These are phyloP conservation scores for Phyllotis vaccarum DNA, from an alignment of 2,797 vertebrate genomes.

Conservation along the genomic window DNA sequence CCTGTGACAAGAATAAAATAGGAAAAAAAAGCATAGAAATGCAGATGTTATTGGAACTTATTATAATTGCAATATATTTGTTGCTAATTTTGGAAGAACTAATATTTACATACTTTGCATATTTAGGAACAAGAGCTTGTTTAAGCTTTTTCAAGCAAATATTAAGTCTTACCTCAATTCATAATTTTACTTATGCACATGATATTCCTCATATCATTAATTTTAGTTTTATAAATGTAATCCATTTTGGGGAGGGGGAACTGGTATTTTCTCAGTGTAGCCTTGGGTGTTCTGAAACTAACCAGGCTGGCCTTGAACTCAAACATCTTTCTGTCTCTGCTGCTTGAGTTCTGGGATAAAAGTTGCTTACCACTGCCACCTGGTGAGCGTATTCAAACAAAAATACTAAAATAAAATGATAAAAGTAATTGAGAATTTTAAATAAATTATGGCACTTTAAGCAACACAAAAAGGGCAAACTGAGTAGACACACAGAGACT, in stretches of 20 bases:
- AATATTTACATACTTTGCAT: background rate
- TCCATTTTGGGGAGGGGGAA: background rate
- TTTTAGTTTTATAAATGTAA: background rate
- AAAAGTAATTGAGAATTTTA: background rate
- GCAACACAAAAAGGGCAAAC: background rate
- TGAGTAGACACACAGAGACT: background rate
- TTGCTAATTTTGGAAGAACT: conserved; percentile 27
- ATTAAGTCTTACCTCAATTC: background rate
- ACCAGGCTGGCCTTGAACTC: no score
- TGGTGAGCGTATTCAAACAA: background rate
- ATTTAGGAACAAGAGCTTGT: background rate
- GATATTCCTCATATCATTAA: background rate
- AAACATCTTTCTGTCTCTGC: background rate
- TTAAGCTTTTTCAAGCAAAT: background rate
- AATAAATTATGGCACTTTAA: background rate
- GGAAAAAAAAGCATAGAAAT: background rate
- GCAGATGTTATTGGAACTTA: background rate
- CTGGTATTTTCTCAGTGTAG: background rate
- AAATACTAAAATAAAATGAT: conserved; percentile 37
- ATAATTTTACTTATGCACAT: background rate
- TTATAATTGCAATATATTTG: background rate
- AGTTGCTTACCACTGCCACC: background rate
- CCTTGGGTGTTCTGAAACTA: background rate
- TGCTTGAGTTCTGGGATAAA: background rate
- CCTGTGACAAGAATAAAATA: background rate